Base-by-base conservation (phyloP, 1,140 invertebrate genomes). In the Neotoxoptera formosana region DNA sequence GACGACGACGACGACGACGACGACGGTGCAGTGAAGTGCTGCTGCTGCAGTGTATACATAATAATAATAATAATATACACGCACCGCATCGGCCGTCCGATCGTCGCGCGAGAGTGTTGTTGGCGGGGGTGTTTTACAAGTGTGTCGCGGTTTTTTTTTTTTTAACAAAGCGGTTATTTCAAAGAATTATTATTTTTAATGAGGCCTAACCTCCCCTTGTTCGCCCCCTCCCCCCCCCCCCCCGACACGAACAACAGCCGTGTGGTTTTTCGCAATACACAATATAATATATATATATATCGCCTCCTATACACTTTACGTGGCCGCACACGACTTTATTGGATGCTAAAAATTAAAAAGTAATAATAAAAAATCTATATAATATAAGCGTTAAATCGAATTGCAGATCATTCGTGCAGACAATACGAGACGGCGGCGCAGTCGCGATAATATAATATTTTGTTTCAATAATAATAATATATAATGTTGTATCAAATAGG, bases 131-230 rank as follows among this genome's bases (percentile, higher is more conserved):
- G 91, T 83, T 92, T 92, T 83, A 81, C 23, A 92, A 92, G 91
- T 92, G 91, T 92, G 41, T 76, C 67, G 91, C 91, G 67, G 91
- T 92, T 92, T 91, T 92, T 56, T 88, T 86, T 91, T 76, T 83
- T 34, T 47, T 51, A 48, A 81, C 47, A 81, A 81, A n/a, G 91
- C 21, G n/a, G 47, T 81, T 92, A 48, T 91, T 92, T 92, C 60
- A 92, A 92, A 92, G 91, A 92, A 92, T 92, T 92, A 92, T 92
- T 81, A 92, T 92, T 92, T 92, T 92, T 92, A 92, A 92, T 92
- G 91, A 92, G 91, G 91, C 47, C 76, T 76, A 92, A 81, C 91
- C 60, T n/a, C 56, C 34, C 88, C 88, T 41, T 36, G 20, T 56
- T 7, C 1, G 0, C 34, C 23, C 34, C 45, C 0, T 2, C 23